phyloP scores from a whole-genome alignment of 2,113 vertebrate genomes.

The Cyprinodon brontotheroides region DNA sequence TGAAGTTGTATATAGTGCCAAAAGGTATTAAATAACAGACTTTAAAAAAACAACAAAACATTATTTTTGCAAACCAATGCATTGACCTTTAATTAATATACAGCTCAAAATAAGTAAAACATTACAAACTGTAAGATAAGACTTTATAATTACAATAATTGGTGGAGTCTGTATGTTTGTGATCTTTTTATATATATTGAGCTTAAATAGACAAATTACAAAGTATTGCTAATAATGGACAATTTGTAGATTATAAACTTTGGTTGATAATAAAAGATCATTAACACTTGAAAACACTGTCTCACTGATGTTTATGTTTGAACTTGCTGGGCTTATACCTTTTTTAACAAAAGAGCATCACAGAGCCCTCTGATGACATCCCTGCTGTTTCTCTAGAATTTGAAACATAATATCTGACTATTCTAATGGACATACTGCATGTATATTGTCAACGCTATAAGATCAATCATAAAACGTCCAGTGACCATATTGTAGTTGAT shows the following conservation, averaged over 20 bases:
- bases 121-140: not conserved
- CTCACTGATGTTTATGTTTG: constrained; percentile 23
- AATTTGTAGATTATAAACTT: constrained; percentile 20
- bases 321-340: constrained; percentile 42
- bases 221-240: constrained; percentile 11
- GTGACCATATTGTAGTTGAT: no score
- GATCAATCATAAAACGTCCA: no score
- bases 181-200: constrained; percentile 4
- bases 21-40: not conserved
- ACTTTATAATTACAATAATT: no score
- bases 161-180: no score
- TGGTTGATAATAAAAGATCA: not conserved
- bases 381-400: not conserved
- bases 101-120: not conserved
- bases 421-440: not conserved
- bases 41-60: not conserved
- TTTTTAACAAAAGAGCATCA: not conserved
- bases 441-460: no score
- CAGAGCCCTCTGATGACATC: not conserved
- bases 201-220: constrained; percentile 8
- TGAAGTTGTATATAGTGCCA: not conserved
- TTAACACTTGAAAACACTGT: constrained; percentile 46
- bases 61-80: not conserved
- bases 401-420: not conserved
- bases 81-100: not conserved